These are phyloP conservation scores for Diabrotica balteata DNA, from an alignment of 2,888 invertebrate genomes.

Conservation along the genomic window DNA sequence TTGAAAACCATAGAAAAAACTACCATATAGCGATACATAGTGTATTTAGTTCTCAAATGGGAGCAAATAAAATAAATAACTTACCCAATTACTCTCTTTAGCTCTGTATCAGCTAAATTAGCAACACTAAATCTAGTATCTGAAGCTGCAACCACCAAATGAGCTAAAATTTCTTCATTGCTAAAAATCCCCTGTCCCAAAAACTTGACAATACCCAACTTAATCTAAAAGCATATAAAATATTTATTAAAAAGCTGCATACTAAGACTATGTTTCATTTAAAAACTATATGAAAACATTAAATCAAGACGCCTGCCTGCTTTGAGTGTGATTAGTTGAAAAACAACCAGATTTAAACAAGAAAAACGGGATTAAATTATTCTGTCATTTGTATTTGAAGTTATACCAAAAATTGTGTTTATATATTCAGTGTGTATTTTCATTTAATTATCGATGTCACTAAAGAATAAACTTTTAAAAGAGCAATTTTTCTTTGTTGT, in stretches of 20 bases:
- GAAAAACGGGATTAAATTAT: too few relatives aligned
- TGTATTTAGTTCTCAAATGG: too few relatives aligned
- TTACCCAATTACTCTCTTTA: slow-evolving; percentile 79
- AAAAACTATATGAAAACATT: too few relatives aligned
- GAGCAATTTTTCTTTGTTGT: too few relatives aligned
- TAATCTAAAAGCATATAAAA: slow-evolving; percentile 61
- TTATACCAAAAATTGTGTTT: slow-evolving; percentile 14
- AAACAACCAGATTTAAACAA: slow-evolving; percentile 37
- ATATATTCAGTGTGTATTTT: too few relatives aligned
- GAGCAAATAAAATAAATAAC: slow-evolving; percentile 14
- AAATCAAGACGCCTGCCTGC: too few relatives aligned
- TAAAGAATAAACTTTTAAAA: too few relatives aligned
- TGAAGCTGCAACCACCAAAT: slow-evolving; percentile 84
- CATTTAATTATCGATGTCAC: too few relatives aligned
- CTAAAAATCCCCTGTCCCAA: slow-evolving; percentile 79
- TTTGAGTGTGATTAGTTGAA: too few relatives aligned
- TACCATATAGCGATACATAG: too few relatives aligned
- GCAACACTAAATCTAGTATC: slow-evolving; percentile 91
- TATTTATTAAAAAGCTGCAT: neutral
- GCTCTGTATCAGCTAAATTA: slow-evolving; percentile 83
- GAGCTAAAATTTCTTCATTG: slow-evolving; percentile 75
- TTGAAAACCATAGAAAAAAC: too few relatives aligned
- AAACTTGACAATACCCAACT: slow-evolving; percentile 83
- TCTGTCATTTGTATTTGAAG: neutral
- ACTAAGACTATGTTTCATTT: too few relatives aligned